Evolutionary conservation across 2,113 vertebrate genomes (phyloP), one percentile per base, ranked within the genome.

Genomic region (Limnothrissa miodon): DNA sequence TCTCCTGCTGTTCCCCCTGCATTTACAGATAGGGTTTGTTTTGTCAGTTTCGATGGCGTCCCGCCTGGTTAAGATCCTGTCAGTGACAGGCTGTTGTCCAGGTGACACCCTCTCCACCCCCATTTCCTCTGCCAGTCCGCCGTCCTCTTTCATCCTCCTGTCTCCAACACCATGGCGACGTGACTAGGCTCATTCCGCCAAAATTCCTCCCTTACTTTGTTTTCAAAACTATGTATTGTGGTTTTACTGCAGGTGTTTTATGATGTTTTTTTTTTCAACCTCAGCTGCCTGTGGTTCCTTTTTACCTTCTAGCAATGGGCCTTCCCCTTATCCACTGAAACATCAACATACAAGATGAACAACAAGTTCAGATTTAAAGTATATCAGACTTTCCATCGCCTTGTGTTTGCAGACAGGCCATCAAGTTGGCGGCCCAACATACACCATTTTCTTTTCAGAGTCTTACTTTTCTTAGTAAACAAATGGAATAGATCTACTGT

Each of bases 171-270:
- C 87, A 80, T 84, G 91, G 84, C 89, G 92, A 95, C 92, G 89
- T 95, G 94, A 95, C 94, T 93, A 92, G 92, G 93, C 93, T 88
- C 93, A 89, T 91, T 93, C 92, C 80, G 36, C 83, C 87, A 82
- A 93, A 92, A 95, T 93, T 94, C 94, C 93, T 93, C 74, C 78
- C 79, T 13, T 74, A 86, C 81, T 62, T 87, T 92, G 90, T 94
- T 94, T 94, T 92, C 85, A 86, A 89, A 93, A 89, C 87, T 11
- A 0, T 56, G 89, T 90, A 91, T 95, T 94, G 94, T 93, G 91
- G 92, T 92, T 91, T 48, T 88, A 84, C 91, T 93, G 90, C 92
- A 95, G 93, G 93, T 95, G 94, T 92, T 94, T 91, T 88, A 89
- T 91, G 87, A 80, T 83, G 82, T 83, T 85, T 19, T 62, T 29